phyloP scores from a whole-genome alignment of 2,113 vertebrate species.

The Ptilorrhoa leucosticta region DNA sequence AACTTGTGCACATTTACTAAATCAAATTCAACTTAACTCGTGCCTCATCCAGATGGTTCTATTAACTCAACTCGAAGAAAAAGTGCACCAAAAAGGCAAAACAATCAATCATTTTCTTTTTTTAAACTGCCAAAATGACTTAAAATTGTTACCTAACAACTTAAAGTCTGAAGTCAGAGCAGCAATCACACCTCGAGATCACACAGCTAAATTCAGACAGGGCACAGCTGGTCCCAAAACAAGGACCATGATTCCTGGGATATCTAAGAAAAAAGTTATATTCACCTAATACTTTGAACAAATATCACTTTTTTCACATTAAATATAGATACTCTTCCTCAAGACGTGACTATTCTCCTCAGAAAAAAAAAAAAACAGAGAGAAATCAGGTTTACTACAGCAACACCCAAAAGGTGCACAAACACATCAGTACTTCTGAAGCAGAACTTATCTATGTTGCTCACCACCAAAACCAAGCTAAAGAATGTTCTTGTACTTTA shows the following conservation, averaged over 20 bases:
- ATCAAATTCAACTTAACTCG: not conserved
- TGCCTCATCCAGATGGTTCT: not conserved
- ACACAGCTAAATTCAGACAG: not conserved
- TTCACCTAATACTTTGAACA: not conserved
- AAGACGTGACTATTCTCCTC: not conserved
- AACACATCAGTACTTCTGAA: not conserved
- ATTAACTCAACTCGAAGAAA: not conserved
- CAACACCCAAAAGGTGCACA: not conserved
- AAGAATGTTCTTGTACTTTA: rapidly evolving
- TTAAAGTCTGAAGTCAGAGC: not conserved
- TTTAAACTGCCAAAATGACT: not conserved
- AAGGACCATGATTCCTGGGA: rapidly evolving
- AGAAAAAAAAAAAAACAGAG: too few relatives aligned
- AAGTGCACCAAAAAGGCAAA: not conserved
- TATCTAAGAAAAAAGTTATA: rapidly evolving
- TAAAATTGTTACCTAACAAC: not conserved
- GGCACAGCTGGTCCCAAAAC: not conserved
- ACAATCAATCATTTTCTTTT: not conserved
- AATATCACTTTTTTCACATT: not conserved
- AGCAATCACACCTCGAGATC: rapidly evolving
- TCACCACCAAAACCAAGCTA: not conserved
- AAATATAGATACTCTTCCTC: rapidly evolving
- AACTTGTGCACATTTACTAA: not conserved
- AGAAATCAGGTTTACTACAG: not conserved
- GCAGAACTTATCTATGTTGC: rapidly evolving